Conservation (phyloP, 2,888 invertebrate species). For the Tholera decimalis region DNA sequence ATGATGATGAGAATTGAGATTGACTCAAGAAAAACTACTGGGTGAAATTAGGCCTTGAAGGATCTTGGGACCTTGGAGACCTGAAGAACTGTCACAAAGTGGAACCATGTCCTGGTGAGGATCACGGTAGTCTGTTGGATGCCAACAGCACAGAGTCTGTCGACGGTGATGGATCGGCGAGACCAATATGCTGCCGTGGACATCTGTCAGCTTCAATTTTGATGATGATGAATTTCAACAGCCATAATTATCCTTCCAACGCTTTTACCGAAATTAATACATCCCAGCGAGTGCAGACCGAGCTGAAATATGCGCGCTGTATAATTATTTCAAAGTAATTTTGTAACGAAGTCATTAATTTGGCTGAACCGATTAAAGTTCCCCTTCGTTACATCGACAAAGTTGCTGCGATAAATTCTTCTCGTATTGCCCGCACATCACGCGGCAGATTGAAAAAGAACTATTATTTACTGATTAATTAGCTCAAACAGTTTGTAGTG, state of each 20-base stretch:
- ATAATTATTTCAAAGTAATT: conserved; percentile 24
- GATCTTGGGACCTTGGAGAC: too few species aligned
- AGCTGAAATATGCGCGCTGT: neutral
- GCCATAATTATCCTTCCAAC: neutral
- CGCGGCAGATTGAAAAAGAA: conserved; percentile 35
- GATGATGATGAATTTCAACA: neutral
- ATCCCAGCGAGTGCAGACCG: neutral
- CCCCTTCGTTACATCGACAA: conserved; percentile 22
- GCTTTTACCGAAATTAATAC: neutral
- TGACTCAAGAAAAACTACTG: too few species aligned
- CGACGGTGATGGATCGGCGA: neutral
- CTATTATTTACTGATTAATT: conserved; percentile 18
- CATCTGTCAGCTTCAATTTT: neutral
- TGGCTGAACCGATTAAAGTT: conserved; percentile 23
- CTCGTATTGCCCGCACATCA: conserved; percentile 33
- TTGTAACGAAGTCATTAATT: conserved; percentile 38
- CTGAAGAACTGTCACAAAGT: too few species aligned
- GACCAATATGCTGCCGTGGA: neutral
- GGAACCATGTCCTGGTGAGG: neutral
- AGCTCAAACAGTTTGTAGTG: neutral
- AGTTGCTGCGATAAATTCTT: conserved; percentile 47
- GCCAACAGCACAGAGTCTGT: neutral
- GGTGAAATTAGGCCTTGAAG: too few species aligned
- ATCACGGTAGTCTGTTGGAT: neutral
- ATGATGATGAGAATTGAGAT: too few species aligned